These are phyloP conservation scores for Nansenia antarctica DNA, from an alignment of 2,113 vertebrate genomes.

Conservation along the genomic window DNA sequence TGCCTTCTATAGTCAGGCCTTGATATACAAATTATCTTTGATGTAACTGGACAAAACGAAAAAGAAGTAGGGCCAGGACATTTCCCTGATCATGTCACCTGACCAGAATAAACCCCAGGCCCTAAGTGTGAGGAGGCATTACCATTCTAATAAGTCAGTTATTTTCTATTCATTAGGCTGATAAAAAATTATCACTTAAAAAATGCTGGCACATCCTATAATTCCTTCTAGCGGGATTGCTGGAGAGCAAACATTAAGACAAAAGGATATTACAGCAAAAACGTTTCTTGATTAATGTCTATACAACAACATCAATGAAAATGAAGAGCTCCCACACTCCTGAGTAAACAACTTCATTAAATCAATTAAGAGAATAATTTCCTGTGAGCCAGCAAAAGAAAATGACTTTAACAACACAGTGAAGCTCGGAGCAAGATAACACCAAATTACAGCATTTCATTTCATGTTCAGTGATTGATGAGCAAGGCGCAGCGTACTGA, in stretches of 20 bases:
- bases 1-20: constrained; percentile 12
- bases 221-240: constrained; percentile 11
- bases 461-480: constrained; percentile 25
- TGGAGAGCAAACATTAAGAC: constrained; percentile 25
- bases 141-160: neutral
- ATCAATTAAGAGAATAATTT: constrained; percentile 60
- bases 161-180: neutral
- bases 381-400: constrained; percentile 19
- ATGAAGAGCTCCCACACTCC: constrained; percentile 42
- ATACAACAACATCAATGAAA: constrained; percentile 49
- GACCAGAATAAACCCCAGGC: no score
- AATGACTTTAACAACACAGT: constrained; percentile 31
- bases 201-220: neutral
- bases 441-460: neutral
- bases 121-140: neutral
- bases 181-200: constrained; percentile 5
- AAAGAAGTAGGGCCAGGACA: neutral
- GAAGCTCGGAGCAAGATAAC: constrained; percentile 20
- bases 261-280: constrained; percentile 43
- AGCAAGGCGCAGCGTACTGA: constrained; percentile 23
- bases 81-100: neutral
- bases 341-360: constrained; percentile 61
- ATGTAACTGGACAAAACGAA: neutral
- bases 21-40: neutral
- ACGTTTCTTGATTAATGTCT: constrained; percentile 45